Conservation (phyloP, 2,113 vertebrate species). For the Poicephalus gulielmi region DNA sequence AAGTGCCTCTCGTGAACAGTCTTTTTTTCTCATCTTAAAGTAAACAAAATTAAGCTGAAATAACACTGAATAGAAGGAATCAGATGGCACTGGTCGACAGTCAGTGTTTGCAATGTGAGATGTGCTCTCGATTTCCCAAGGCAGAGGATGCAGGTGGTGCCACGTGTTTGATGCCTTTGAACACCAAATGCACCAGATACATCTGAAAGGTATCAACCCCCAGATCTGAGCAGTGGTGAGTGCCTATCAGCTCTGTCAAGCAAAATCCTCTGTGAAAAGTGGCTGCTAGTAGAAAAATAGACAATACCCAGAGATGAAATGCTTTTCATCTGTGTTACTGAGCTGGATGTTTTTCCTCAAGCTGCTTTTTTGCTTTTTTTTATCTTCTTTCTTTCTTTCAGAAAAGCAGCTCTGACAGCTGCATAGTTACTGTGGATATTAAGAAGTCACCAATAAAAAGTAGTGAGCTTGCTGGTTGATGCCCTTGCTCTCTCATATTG, state of each 20-base stretch:
- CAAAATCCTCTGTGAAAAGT: not conserved
- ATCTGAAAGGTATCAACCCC: conserved; percentile 33
- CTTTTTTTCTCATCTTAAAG: conserved; percentile 1
- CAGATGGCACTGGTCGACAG: not conserved
- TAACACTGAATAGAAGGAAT: not conserved
- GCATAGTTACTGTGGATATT: not conserved
- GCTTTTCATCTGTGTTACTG: conserved; percentile 21
- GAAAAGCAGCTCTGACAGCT: not conserved
- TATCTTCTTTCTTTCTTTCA: not conserved
- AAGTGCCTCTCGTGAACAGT: not conserved
- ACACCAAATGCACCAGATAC: not conserved
- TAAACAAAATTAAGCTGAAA: conserved; percentile 8
- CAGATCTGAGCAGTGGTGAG: not conserved
- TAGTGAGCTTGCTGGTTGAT: not conserved
- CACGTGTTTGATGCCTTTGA: not conserved
- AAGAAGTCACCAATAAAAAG: not conserved
- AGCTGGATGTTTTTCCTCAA: not conserved
- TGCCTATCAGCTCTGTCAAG: not conserved
- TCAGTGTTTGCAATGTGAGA: not conserved
- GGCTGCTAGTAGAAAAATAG: conserved; percentile 14
- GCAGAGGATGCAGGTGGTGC: not conserved
- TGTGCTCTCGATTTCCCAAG: not conserved
- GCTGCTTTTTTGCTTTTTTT: not conserved
- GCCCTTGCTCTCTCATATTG: not conserved
- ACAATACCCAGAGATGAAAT: not conserved